phyloP scores from a whole-genome alignment of 2,888 invertebrate genomes.

The Drosophila pegasa region DNA sequence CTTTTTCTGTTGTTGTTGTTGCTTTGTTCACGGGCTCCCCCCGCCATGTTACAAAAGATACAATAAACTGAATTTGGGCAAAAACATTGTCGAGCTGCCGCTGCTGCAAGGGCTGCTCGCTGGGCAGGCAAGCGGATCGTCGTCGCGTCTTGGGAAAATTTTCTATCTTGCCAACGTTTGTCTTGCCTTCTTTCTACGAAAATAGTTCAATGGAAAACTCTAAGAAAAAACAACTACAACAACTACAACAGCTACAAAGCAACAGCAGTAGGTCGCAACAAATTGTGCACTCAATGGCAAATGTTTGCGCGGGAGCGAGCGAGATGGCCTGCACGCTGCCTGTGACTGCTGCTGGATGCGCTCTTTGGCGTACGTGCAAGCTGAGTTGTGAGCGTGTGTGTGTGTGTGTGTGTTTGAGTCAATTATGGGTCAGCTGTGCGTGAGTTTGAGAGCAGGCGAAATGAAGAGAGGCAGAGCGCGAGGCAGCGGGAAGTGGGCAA shows the following conservation, averaged over 20 bases:
- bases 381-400: constrained; percentile 41
- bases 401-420: constrained; percentile 45
- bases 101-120: constrained; percentile 33
- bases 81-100: constrained; percentile 62
- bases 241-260: constrained; percentile 26
- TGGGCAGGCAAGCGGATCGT: constrained; percentile 53
- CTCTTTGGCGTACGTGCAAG: constrained; percentile 51
- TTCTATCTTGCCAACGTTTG: constrained; percentile 29
- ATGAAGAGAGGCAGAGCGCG: constrained; percentile 14
- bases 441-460: constrained; percentile 41
- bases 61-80: constrained; percentile 55
- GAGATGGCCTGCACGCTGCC: constrained; percentile 16
- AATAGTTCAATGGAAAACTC: constrained; percentile 78
- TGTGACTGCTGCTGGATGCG: constrained; percentile 6
- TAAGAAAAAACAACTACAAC: constrained; percentile 32
- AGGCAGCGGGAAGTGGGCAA: constrained; percentile 12
- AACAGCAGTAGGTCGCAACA: constrained; percentile 60
- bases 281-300: constrained; percentile 47
- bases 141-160: constrained; percentile 59
- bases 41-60: constrained; percentile 36
- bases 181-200: constrained; percentile 60
- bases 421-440: constrained; percentile 79
- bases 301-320: constrained; percentile 34
- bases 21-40: constrained; percentile 26
- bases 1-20: constrained; percentile 47